Evolutionary conservation across 2,113 vertebrate species (phyloP).

Genomic region (Ibidorhyncha struthersii): DNA sequence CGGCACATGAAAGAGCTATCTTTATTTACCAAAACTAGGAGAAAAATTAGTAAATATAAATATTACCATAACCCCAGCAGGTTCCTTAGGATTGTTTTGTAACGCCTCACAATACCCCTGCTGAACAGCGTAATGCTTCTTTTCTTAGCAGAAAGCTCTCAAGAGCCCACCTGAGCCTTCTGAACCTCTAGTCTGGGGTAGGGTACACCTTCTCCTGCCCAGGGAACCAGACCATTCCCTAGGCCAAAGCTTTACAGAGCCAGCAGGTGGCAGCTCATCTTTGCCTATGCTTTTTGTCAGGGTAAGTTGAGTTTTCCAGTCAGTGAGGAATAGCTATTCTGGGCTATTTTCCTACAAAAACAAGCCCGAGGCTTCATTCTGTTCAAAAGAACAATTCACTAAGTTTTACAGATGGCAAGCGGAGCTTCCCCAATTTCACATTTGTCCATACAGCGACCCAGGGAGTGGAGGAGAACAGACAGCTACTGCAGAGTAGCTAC

Average conservation of each 20-base stretch:
- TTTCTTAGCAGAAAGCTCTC: background rate
- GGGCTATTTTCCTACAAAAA: background rate
- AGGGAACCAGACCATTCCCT: background rate
- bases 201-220: background rate
- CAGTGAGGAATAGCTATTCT: background rate
- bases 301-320: background rate
- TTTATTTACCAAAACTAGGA: background rate
- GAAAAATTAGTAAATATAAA: background rate
- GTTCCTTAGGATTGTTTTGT: background rate
- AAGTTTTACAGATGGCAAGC: background rate
- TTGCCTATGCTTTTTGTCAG: background rate
- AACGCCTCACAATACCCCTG: background rate
- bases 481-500: background rate
- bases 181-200: background rate
- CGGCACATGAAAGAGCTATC: background rate
- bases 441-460: background rate
- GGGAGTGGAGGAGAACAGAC: background rate
- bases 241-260: background rate
- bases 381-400: background rate
- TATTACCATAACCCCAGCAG: background rate
- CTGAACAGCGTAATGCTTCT: background rate
- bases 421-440: background rate
- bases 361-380: background rate
- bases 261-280: conserved; percentile 50
- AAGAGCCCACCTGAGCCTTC: background rate